phyloP scores from a whole-genome alignment of 1,140 invertebrate genomes.

The Reticulitermes speratus region DNA sequence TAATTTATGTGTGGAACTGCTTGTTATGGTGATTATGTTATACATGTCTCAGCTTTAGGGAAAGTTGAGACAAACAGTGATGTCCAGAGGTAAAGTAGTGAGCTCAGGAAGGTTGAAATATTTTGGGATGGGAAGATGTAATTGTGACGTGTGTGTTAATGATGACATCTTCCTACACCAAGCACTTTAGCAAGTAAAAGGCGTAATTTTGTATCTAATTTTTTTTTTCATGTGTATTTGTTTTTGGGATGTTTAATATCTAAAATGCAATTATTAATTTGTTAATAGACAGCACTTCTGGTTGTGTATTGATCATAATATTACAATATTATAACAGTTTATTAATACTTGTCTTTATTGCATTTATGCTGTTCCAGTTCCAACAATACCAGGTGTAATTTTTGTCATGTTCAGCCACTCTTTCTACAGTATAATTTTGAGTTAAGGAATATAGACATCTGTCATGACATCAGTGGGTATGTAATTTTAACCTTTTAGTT shows the following conservation, averaged over 20 bases:
- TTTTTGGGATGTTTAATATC: not conserved
- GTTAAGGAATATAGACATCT: too few relatives aligned
- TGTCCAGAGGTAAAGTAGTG: too few relatives aligned
- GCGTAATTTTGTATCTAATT: not conserved
- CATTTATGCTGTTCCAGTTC: too few relatives aligned
- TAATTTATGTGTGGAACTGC: too few relatives aligned
- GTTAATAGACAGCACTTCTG: not conserved
- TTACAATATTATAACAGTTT: not conserved
- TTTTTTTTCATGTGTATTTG: not conserved
- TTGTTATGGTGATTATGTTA: too few relatives aligned
- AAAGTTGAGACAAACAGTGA: too few relatives aligned
- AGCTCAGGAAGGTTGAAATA: not conserved
- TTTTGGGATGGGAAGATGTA: not conserved
- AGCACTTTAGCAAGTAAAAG: not conserved
- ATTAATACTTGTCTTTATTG: not conserved
- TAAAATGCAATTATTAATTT: conserved; percentile 1
- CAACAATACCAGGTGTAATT: too few relatives aligned
- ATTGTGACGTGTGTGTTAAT: not conserved
- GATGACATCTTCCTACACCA: not conserved
- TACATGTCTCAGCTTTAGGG: too few relatives aligned
- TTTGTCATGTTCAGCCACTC: too few relatives aligned
- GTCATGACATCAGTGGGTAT: too few relatives aligned
- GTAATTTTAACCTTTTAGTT: too few relatives aligned
- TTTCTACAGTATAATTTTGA: too few relatives aligned
- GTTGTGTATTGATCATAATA: conserved; percentile 4